A percentile compares a stretch with the other conserved stretches of the same genome.
These are phyloP conservation scores for Oreochromis grahami DNA, from an alignment of 2,797 vertebrate genomes.

Conservation along the genomic window DNA sequence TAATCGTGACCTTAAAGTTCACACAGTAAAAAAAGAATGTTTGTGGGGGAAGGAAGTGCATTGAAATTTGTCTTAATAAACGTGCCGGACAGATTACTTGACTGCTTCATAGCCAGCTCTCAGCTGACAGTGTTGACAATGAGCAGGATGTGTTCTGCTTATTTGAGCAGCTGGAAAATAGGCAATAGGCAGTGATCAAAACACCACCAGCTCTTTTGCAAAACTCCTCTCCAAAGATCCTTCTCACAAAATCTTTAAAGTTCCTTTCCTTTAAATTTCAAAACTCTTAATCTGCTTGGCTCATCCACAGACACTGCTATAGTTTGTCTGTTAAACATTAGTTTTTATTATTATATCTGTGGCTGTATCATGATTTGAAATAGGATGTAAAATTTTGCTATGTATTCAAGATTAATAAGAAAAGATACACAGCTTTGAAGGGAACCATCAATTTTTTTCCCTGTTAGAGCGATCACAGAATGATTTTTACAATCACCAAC, in stretches of 20 bases:
- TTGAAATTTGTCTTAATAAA: not conserved
- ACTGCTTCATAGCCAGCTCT: not conserved
- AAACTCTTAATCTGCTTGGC: not conserved
- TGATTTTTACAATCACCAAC: not conserved
- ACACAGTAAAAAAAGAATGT: not conserved
- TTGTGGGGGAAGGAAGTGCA: not conserved
- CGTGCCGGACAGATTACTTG: not conserved
- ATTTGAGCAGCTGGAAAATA: not conserved
- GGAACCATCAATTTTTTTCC: accelerated
- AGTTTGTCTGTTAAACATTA: not conserved
- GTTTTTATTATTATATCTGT: not conserved
- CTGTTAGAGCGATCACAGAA: not conserved
- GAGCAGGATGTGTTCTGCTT: not conserved
- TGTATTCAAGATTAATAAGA: not conserved
- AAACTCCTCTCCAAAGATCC: not conserved
- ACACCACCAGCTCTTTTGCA: accelerated
- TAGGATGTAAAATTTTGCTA: not conserved
- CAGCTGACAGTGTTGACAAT: not conserved
- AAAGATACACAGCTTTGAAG: not conserved
- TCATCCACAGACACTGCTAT: not conserved
- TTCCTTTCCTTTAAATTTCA: not conserved
- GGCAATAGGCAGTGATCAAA: not conserved
- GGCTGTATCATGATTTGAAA: not conserved
- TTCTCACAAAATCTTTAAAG: not conserved
- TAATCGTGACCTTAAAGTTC: not conserved